Conservation (phyloP, 2,888 invertebrate genomes). For the Hymenopus coronatus region DNA sequence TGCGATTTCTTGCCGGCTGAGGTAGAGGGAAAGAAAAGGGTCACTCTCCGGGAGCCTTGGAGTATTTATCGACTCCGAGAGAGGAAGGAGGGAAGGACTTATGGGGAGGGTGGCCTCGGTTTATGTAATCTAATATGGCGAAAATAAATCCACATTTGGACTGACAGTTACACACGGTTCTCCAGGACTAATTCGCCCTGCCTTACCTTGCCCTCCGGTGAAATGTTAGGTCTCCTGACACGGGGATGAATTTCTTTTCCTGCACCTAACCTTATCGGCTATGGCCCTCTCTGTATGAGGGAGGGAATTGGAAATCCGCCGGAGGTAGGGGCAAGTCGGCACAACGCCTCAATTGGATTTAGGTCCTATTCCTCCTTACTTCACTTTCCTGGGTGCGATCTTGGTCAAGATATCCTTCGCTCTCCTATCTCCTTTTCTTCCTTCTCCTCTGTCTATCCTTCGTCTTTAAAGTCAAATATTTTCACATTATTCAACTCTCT, state of each 20-base stretch:
- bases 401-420: no score
- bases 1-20: neutral
- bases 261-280: neutral
- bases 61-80: conserved; percentile 21
- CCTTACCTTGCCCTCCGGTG: conserved; percentile 8
- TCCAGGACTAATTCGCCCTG: conserved; percentile 18
- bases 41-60: neutral
- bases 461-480: no score
- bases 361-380: neutral
- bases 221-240: conserved; percentile 15
- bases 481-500: no score
- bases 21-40: neutral
- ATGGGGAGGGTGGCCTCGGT: conserved; percentile 36
- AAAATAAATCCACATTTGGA: conserved; percentile 54
- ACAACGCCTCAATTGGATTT: neutral
- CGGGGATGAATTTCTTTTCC: neutral
- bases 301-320: neutral
- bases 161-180: conserved; percentile 44
- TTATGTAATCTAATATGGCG: conserved; percentile 53
- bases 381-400: no score
- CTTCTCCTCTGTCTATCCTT: no score
- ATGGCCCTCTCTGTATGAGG: neutral
- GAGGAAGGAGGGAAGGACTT: conserved; percentile 21
- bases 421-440: no score
- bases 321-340: neutral